phyloP scores from a whole-genome alignment of 2,113 vertebrate genomes.

The Taxidea taxus region DNA sequence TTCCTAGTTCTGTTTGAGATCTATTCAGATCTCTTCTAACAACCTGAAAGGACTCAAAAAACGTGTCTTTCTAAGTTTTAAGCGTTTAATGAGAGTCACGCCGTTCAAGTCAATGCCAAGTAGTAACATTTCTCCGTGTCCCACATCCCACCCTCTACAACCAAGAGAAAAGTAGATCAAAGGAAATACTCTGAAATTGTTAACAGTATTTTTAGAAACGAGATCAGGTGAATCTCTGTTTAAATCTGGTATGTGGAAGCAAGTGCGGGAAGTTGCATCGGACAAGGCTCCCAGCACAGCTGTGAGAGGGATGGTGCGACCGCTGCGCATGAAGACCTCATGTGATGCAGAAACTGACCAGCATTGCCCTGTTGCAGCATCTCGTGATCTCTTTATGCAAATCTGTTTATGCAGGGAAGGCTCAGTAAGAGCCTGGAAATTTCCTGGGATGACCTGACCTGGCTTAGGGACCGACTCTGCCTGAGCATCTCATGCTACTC shows the following conservation, averaged over 20 bases:
- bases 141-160: neutral
- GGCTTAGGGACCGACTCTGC: neutral
- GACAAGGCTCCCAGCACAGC: neutral
- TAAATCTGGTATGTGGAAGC: neutral
- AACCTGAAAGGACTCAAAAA: neutral
- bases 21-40: neutral
- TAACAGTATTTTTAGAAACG: neutral
- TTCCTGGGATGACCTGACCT: constrained; percentile 18
- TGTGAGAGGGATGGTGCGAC: neutral
- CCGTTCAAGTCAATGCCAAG: neutral
- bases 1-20: neutral
- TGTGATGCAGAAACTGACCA: neutral
- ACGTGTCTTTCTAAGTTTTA: neutral
- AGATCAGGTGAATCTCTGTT: neutral
- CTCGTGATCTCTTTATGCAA: neutral
- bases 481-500: neutral
- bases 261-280: neutral
- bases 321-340: neutral
- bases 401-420: neutral
- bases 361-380: neutral
- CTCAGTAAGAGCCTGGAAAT: neutral
- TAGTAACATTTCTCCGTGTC: neutral
- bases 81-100: neutral
- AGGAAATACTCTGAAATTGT: neutral
- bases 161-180: neutral